phyloP scores from a whole-genome alignment of 2,888 invertebrate genomes.

The Lucinisca nassula region DNA sequence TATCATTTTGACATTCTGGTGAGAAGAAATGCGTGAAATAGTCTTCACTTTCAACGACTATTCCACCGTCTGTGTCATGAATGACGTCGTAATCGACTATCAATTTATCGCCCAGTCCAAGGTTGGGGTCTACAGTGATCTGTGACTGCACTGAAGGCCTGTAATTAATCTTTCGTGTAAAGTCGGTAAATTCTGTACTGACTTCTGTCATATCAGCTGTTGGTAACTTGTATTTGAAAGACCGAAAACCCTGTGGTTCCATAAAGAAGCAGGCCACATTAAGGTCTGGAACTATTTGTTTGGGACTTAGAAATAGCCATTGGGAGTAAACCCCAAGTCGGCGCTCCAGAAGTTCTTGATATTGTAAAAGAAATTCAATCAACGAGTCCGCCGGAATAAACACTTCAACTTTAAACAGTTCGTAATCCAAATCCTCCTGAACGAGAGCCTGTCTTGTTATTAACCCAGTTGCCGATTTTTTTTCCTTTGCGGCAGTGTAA shows the following conservation, averaged over 20 bases:
- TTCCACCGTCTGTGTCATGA: conserved; percentile 19
- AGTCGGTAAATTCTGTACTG: not conserved
- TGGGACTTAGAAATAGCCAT: conserved; percentile 8
- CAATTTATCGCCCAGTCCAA: not conserved
- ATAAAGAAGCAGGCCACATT: conserved; percentile 9
- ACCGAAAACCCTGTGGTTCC: conserved; percentile 25
- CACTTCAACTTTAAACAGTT: conserved; percentile 15
- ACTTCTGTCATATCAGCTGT: not conserved
- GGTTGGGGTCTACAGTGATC: not conserved
- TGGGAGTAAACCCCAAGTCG: conserved; percentile 28
- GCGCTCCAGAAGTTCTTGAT: conserved; percentile 27
- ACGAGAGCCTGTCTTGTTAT: conserved; percentile 13
- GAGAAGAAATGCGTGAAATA: conserved; percentile 45
- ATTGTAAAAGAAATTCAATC: conserved; percentile 20
- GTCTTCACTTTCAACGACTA: conserved; percentile 15
- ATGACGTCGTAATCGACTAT: conserved; percentile 23
- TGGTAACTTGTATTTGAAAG: conserved; percentile 17
- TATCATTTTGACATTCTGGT: conserved; percentile 19
- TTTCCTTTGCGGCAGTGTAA: conserved; percentile 18
- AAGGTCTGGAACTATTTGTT: conserved; percentile 7
- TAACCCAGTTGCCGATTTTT: not conserved
- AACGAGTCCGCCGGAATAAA: not conserved
- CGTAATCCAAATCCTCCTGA: conserved; percentile 9
- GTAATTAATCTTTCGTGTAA: not conserved
- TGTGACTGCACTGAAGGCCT: not conserved